These are phyloP conservation scores for Torymus auratus DNA, from an alignment of 2,888 invertebrate species.

Conservation along the genomic window DNA sequence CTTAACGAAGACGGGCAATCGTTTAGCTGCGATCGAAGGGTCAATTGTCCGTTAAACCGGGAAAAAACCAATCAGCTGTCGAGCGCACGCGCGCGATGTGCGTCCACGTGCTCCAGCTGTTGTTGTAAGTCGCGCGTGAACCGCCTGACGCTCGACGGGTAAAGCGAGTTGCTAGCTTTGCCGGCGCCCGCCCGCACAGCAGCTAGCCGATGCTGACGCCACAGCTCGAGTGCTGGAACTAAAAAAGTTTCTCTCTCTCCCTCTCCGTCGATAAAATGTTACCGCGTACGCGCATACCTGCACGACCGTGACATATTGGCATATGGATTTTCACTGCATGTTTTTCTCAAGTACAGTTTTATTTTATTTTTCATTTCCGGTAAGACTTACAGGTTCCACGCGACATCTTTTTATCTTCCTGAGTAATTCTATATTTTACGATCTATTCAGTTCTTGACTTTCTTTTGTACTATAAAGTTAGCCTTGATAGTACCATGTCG, in stretches of 20 bases:
- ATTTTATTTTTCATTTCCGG: too few species aligned
- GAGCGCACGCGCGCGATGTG: slow-evolving; percentile 4
- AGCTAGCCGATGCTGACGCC: slow-evolving; percentile 2
- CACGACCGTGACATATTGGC: too few species aligned
- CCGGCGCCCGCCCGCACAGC: neutral
- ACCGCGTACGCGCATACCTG: too few species aligned
- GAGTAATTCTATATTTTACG: too few species aligned
- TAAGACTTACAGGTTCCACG: too few species aligned
- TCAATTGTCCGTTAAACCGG: slow-evolving; percentile 26
- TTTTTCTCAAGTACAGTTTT: too few species aligned
- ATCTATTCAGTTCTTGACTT: too few species aligned
- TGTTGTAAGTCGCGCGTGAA: neutral
- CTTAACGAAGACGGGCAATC: slow-evolving; percentile 31
- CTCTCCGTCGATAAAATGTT: too few species aligned
- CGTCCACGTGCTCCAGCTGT: neutral
- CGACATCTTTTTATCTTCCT: too few species aligned
- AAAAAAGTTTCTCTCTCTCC: neutral
- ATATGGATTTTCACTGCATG: too few species aligned
- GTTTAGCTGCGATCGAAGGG: slow-evolving; percentile 25
- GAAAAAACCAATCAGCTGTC: slow-evolving; percentile 13
- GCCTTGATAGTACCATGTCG: too few species aligned
- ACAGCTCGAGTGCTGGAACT: neutral
- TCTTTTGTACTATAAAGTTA: too few species aligned
- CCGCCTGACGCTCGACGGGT: slow-evolving; percentile 11
- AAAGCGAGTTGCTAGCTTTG: slow-evolving; percentile 27